Evolutionary conservation across 1,140 invertebrate species (phyloP), one percentile per base, ranked within the genome.

Genomic region (Drosophila orena): DNA sequence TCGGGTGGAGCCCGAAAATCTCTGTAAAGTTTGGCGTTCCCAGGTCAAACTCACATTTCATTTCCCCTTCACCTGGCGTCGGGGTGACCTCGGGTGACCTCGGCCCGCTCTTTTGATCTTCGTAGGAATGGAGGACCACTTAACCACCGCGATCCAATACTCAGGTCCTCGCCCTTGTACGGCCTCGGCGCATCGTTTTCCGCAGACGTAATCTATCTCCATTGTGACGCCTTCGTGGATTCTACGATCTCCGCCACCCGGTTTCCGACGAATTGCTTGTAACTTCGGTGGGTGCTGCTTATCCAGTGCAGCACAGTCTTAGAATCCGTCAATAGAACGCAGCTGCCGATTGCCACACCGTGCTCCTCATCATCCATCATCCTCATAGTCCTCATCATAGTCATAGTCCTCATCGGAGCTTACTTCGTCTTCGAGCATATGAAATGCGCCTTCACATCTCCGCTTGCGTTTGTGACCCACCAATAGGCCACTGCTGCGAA

Each of bases 201-300:
- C 10, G 42, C 37, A 24, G 30, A 27, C 5, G 43, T 43, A 7
- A 62, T 52, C 54, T 49, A 59, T 10, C 49, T 52, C 54, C 55
- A 59, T 10, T 56, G 15, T 6, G 14, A 38, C 2, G 24, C 34
- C 7, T 58, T 7, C 0, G 81, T 70, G 7, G 73, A 27, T 20
- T 83, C 64, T 42, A 86, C 66, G 30, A 92, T 91, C 27, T 6
- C 27, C 27, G 27, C 27, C 27, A 27, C 43, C 30, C 79, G 40
- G 62, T 92, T 92, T 1, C 71, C 64, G 2, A 92, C 80, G 76
- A 84, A 92, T 40, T 52, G 53, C 24, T 69, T 68, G 4, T 22
- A 22, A 3, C 22, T 22, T 4, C 22, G 34, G 40, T 59, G 56
- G 4, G 42, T 55, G 15, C 60, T 61, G 11, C 58, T n/a, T 0